Conservation (phyloP, 2,113 vertebrate species). For the Menura novaehollandiae region DNA sequence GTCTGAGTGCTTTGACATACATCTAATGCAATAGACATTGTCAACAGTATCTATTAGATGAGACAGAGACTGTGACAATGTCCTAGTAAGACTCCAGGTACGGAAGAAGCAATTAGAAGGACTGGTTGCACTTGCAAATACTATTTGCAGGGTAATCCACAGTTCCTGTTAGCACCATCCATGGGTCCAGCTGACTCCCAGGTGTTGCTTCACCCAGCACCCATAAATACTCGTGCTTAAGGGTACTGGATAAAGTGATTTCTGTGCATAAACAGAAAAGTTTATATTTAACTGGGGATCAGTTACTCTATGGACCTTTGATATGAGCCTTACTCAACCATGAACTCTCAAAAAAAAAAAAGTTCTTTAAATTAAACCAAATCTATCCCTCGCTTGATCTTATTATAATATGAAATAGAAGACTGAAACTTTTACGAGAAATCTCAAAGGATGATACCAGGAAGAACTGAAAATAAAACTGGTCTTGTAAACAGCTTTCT, state of each 20-base stretch:
- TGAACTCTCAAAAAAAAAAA: background rate
- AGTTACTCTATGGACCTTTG: background rate
- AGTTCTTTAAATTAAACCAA: background rate
- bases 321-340: background rate
- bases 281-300: background rate
- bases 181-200: background rate
- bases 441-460: background rate
- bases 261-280: background rate
- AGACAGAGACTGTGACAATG: background rate
- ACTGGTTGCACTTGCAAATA: fast-evolving
- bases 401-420: background rate
- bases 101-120: background rate
- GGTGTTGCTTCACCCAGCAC: background rate
- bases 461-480: background rate
- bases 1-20: background rate
- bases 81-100: background rate
- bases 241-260: background rate
- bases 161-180: background rate
- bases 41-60: background rate
- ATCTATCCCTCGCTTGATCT: background rate
- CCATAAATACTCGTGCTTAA: background rate
- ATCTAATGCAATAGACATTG: background rate
- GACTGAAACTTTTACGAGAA: background rate
- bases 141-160: background rate
- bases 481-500: background rate